Percentiles rank a stretch among this genome's conserved stretches.
Conservation (phyloP, 2,113 vertebrate genomes). For the Austrofundulus limnaeus region DNA sequence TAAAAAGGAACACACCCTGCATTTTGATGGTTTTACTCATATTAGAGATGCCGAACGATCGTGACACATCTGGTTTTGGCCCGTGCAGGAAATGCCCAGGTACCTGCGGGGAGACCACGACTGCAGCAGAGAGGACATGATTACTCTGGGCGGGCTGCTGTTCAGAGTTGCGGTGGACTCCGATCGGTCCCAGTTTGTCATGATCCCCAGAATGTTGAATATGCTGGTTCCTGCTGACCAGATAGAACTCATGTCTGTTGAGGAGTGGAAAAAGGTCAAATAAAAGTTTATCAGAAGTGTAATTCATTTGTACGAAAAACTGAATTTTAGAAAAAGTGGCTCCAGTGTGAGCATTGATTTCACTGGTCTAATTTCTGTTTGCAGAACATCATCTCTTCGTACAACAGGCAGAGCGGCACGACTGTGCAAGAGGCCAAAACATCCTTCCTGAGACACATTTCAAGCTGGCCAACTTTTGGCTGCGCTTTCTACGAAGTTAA, state of each 20-base stretch:
- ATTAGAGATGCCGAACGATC: not conserved
- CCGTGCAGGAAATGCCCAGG: constrained; percentile 85
- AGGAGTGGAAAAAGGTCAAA: constrained; percentile 93
- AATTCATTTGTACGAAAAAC: not conserved
- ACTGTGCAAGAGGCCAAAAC: constrained; percentile 88
- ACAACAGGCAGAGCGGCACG: constrained; percentile 82
- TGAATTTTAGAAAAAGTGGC: too few species aligned
- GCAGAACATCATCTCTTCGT: constrained; percentile 81
- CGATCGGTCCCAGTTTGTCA: constrained; percentile 81
- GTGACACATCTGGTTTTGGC: constrained; percentile 7
- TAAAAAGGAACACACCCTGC: constrained; percentile 1
- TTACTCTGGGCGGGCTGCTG: constrained; percentile 85
- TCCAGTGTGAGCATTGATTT: not conserved
- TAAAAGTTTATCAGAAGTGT: not conserved
- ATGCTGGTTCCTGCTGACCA: constrained; percentile 87
- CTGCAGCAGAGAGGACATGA: constrained; percentile 85
- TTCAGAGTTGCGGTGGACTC: constrained; percentile 82
- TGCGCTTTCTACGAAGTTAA: constrained; percentile 94
- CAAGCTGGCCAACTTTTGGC: constrained; percentile 90
- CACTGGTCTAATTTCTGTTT: not conserved
- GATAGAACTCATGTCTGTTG: constrained; percentile 76
- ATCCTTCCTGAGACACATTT: constrained; percentile 84
- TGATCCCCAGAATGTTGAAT: constrained; percentile 84
- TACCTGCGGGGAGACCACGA: constrained; percentile 89
- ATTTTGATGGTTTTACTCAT: not conserved